Conservation (phyloP, 1,140 invertebrate species). For the Trachymyrmex septentrionalis region DNA sequence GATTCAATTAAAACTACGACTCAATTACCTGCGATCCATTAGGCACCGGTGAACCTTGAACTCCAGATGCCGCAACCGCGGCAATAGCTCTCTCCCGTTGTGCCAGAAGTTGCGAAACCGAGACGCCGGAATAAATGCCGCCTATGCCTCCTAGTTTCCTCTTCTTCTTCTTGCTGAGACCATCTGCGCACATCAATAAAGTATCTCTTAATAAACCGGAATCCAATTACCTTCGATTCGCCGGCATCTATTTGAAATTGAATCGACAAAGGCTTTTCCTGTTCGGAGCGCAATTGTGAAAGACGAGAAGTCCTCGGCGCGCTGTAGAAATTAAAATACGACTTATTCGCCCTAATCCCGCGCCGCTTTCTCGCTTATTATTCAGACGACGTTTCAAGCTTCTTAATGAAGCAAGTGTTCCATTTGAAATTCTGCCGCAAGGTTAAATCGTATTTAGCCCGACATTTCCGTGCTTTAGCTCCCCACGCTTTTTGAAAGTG, state of each 20-base stretch:
- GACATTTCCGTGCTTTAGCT: slow-evolving; percentile 63
- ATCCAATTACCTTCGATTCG: slow-evolving; percentile 60
- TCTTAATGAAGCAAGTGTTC: slow-evolving; percentile 71
- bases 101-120: slow-evolving; percentile 89
- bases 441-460: slow-evolving; percentile 70
- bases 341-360: slow-evolving; percentile 60
- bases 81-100: slow-evolving; percentile 87
- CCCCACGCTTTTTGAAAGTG: slow-evolving; percentile 33
- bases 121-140: slow-evolving; percentile 88
- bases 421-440: slow-evolving; percentile 71
- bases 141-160: slow-evolving; percentile 88
- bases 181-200: slow-evolving; percentile 84
- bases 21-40: slow-evolving; percentile 84
- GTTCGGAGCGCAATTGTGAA: slow-evolving; percentile 45
- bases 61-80: slow-evolving; percentile 78
- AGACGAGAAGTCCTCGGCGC: slow-evolving; percentile 35
- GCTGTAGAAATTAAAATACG: slow-evolving; percentile 65
- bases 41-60: slow-evolving; percentile 78
- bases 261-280: slow-evolving; percentile 55
- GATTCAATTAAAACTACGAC: slow-evolving; percentile 65
- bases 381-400: slow-evolving; percentile 60
- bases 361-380: slow-evolving; percentile 65
- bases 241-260: slow-evolving; percentile 55
- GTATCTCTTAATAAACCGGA: slow-evolving; percentile 58
- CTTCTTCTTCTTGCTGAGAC: slow-evolving; percentile 89